Evolutionary conservation across 2,113 vertebrate genomes (phyloP), one percentile per base, ranked within the genome.

Genomic region (Aldabrachelys gigantea): DNA sequence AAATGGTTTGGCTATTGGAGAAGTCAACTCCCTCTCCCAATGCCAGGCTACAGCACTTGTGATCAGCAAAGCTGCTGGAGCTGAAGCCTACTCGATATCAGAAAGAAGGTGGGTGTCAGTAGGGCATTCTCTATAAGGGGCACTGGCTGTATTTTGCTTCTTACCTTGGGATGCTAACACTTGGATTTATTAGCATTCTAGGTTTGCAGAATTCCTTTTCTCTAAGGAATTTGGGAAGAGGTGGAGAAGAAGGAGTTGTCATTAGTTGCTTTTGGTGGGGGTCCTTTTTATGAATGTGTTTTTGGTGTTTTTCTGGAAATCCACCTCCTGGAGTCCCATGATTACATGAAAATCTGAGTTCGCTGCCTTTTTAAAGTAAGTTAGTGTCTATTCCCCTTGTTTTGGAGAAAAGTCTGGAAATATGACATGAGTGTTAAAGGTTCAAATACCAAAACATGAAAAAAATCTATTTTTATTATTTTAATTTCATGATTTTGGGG

Each of bases 41-140:
- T 1, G 9, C 41, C 50, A 84, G 59, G 52, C 44, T 62, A 21
- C 0, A 0, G 82, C 53, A 92, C 79, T 5, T n/a, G 78, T 0
- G 1, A 54, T n/a, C 27, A 38, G 3, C 17, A 52, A 59, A 87
- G 1, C 65, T 91, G 75, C 21, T 1, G 62, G 82, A 87, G 16
- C 53, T 7, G 22, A 53, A 41, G 38, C 13, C 10, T 49, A 17
- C 76, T 79, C 7, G 4, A 0, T 3, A 4, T 0, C 19, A 38
- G 52, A 6, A 7, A n/a, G 8, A 62, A 54, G 62, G 27, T 29
- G 27, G 57, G 31, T 62, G 27, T 31, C 56, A 14, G 27, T 6
- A 53, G 31, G 50, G 11, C 6, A n/a, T 47, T 14, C 81, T 0
- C 53, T 5, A 8, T 11, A 19, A 41, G 82, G 82, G 85, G 16